A percentile compares a stretch with the other conserved stretches of the same genome.
phyloP scores from a whole-genome alignment of 2,113 vertebrate species.

The Neolamprologus sp. region DNA sequence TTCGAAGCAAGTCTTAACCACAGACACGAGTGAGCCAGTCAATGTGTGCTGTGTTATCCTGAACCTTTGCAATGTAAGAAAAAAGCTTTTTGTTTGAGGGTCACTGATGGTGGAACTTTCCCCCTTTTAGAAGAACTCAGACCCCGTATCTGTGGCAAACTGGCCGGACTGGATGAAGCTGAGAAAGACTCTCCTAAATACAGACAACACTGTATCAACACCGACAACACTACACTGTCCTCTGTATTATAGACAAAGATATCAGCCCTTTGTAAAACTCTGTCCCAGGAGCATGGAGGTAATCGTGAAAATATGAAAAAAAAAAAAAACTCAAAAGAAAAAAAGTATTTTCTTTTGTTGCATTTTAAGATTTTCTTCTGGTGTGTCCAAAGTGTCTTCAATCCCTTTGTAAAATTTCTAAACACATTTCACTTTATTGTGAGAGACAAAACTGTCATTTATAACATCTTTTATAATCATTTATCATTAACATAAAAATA shows the following conservation, averaged over 20 bases:
- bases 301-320: accelerated
- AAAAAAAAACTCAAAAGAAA: background rate
- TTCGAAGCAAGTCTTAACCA: background rate
- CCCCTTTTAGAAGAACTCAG: background rate
- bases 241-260: background rate
- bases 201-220: background rate
- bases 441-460: background rate
- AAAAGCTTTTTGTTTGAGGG: background rate
- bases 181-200: accelerated
- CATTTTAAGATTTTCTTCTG: background rate
- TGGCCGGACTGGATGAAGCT: background rate
- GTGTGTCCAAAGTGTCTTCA: background rate
- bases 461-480: background rate
- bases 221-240: background rate
- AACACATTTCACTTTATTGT: background rate
- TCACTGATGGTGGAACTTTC: background rate
- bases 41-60: background rate
- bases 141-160: background rate
- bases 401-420: background rate
- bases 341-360: background rate
- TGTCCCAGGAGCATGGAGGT: background rate
- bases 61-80: background rate
- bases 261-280: background rate
- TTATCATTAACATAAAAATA: background rate
- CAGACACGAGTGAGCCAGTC: background rate